These are phyloP conservation scores for Drosophila recens DNA, from an alignment of 2,888 invertebrate species.

Conservation along the genomic window DNA sequence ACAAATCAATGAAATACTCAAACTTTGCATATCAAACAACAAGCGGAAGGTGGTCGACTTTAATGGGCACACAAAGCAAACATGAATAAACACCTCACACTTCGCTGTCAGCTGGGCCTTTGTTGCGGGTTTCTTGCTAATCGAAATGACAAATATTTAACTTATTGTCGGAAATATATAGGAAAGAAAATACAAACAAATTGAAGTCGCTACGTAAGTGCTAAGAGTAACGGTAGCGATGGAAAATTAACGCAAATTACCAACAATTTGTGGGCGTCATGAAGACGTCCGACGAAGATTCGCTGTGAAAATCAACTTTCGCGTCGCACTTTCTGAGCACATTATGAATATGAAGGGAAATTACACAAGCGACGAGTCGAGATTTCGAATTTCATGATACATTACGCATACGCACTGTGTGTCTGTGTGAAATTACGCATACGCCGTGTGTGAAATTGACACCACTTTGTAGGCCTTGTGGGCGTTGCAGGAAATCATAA, in stretches of 20 bases:
- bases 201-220: conserved; percentile 51
- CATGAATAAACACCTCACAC: conserved; percentile 17
- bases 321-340: conserved; percentile 33
- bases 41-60: conserved; percentile 18
- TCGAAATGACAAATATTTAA: conserved; percentile 55
- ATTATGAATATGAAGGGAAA: conserved; percentile 21
- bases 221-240: conserved; percentile 57
- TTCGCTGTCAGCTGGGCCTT: conserved; percentile 21
- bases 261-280: conserved; percentile 33
- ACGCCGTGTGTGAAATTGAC: conserved; percentile 55
- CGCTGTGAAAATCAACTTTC: conserved; percentile 30
- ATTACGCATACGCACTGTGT: conserved; percentile 65
- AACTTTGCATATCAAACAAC: conserved; percentile 35
- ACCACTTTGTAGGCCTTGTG: conserved; percentile 50
- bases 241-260: conserved; percentile 27
- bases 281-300: conserved; percentile 26
- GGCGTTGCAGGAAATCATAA: conserved; percentile 76
- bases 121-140: conserved; percentile 49
- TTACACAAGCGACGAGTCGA: conserved; percentile 56
- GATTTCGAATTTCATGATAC: conserved; percentile 54
- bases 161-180: conserved; percentile 18
- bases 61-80: conserved; percentile 34
- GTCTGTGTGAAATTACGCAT: conserved; percentile 59
- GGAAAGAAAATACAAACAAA: conserved; percentile 19
- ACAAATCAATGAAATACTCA: conserved; percentile 6